phyloP scores from a whole-genome alignment of 2,797 vertebrate genomes.

The Manis javanica region DNA sequence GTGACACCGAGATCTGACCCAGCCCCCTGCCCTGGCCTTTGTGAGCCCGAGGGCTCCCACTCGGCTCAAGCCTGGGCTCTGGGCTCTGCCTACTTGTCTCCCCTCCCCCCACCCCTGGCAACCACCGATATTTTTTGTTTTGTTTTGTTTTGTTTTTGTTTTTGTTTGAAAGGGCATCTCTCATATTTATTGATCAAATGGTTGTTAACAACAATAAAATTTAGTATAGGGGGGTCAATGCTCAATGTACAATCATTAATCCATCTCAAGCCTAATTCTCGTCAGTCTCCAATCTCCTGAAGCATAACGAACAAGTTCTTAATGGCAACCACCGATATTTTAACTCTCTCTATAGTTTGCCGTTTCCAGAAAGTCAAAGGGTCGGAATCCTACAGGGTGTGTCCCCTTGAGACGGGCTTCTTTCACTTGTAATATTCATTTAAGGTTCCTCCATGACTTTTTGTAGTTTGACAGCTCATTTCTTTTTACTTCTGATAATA shows the following conservation, averaged over 20 bases:
- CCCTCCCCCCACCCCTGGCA: not conserved
- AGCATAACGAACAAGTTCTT: too few species aligned
- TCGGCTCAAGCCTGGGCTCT: not conserved
- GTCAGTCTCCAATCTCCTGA: too few species aligned
- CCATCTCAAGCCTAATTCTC: too few species aligned
- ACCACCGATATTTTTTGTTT: too few species aligned
- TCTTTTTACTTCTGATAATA: not conserved
- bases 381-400: accelerated
- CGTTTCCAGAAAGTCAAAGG: not conserved
- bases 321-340: too few species aligned
- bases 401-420: not conserved
- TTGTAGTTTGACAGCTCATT: not conserved
- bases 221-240: too few species aligned
- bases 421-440: accelerated
- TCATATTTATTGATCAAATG: too few species aligned
- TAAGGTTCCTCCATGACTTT: not conserved
- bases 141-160: too few species aligned
- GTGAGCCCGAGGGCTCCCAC: not conserved
- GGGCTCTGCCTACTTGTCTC: accelerated
- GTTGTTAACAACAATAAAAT: too few species aligned
- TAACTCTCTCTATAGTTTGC: not conserved
- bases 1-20: not conserved
- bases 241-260: too few species aligned
- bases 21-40: not conserved
- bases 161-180: too few species aligned